These are phyloP conservation scores for Dreissena rostriformis DNA, from an alignment of 1,140 invertebrate species.

Conservation along the genomic window DNA sequence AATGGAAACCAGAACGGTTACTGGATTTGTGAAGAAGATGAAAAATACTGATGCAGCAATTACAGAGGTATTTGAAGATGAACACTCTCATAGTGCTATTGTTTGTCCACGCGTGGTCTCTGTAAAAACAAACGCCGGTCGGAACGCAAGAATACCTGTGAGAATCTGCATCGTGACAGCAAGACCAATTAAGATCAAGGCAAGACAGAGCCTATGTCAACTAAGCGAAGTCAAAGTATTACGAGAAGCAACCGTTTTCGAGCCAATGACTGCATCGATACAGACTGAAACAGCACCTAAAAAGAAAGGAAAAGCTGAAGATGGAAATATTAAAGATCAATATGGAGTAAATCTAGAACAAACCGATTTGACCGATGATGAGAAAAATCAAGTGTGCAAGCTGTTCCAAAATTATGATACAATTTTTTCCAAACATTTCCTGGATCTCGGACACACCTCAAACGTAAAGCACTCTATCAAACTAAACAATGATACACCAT, in stretches of 20 bases:
- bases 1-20: slow-evolving; percentile 1
- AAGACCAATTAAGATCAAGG: slow-evolving; percentile 5
- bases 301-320: not conserved
- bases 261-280: not conserved
- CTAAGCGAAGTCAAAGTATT: slow-evolving; percentile 9
- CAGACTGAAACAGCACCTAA: not conserved
- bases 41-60: not conserved
- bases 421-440: not conserved
- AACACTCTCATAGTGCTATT: not conserved
- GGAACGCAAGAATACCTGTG: slow-evolving; percentile 5
- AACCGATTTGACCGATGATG: slow-evolving; percentile 2
- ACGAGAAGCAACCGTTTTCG: not conserved
- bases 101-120: slow-evolving; percentile 6
- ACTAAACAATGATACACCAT: not conserved
- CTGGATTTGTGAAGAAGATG: slow-evolving; percentile 1
- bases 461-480: not conserved
- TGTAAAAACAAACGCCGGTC: not conserved
- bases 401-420: too few species aligned
- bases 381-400: not conserved
- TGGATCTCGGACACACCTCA: not conserved
- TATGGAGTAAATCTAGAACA: slow-evolving; percentile 1
- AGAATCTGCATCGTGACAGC: slow-evolving; percentile 16
- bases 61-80: slow-evolving; percentile 3
- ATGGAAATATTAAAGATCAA: not conserved
- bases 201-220: not conserved